Conservation (phyloP, 53 echinoderm and acorn worm species). For the Antedon mediterranea region DNA sequence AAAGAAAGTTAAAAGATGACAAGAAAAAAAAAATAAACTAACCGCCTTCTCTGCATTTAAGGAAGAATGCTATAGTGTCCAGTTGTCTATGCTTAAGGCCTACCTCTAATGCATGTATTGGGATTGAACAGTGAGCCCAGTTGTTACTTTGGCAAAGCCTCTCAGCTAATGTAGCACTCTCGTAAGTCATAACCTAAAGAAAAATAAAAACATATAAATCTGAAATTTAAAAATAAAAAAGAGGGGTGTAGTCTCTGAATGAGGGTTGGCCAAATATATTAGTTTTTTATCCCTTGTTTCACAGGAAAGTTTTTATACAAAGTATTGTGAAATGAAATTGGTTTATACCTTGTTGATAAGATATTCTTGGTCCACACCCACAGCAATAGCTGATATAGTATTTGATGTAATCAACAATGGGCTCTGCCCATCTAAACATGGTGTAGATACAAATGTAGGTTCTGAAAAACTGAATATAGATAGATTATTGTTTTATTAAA, state of each 20-base stretch:
- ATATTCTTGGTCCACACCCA: conserved; percentile 53
- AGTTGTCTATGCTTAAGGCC: conserved; percentile 84
- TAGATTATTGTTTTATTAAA: too few species aligned
- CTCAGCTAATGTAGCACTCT: conserved; percentile 73
- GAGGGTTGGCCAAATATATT: too few species aligned
- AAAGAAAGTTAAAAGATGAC: too few species aligned
- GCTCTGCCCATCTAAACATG: conserved; percentile 36
- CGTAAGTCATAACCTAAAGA: conserved; percentile 84
- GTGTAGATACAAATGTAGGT: conserved; percentile 40
- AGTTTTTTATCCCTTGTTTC: too few species aligned
- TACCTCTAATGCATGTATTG: conserved; percentile 87
- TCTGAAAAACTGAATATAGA: conserved; percentile 57
- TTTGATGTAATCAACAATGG: conserved; percentile 29
- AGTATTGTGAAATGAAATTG: too few species aligned
- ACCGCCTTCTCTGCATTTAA: conserved; percentile 84
- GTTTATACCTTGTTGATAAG: conserved; percentile 67
- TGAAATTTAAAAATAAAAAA: background rate
- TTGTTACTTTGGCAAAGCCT: conserved; percentile 61
- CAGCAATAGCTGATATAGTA: conserved; percentile 36
- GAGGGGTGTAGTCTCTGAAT: too few species aligned
- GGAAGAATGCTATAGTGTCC: conserved; percentile 87
- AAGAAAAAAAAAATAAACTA: background rate
- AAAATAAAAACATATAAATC: background rate
- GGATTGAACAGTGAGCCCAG: conserved; percentile 88
- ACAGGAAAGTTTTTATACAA: too few species aligned